Conservation (phyloP, 2,113 vertebrate species). For the Centropus bengalensis region DNA sequence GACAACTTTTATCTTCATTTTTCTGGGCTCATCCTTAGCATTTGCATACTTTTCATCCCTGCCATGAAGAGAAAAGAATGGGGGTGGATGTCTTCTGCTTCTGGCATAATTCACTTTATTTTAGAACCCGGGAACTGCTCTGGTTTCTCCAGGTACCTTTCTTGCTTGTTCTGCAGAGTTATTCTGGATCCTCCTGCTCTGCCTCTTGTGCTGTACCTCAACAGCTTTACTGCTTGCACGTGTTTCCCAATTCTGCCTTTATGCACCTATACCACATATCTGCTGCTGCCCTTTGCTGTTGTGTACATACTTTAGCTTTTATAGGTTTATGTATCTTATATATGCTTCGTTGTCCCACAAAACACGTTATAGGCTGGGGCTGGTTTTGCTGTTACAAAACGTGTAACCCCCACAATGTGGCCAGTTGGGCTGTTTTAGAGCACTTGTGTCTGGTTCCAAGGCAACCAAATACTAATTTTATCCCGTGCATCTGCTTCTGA, state of each 20-base stretch:
- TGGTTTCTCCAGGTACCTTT: not conserved
- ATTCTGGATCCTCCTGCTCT: not conserved
- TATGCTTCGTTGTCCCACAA: not conserved
- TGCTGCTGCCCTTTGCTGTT: not conserved
- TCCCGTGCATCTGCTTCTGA: not conserved
- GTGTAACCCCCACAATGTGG: accelerated
- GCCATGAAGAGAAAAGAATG: not conserved
- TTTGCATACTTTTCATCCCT: not conserved
- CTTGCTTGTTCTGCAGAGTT: not conserved
- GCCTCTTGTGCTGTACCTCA: not conserved
- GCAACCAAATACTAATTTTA: not conserved
- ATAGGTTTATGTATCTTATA: no score
- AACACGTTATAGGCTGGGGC: not conserved
- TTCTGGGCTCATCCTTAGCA: not conserved
- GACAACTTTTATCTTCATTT: not conserved
- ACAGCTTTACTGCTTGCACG: not conserved
- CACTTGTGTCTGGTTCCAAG: not conserved
- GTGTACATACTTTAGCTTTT: not conserved
- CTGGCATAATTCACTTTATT: not conserved
- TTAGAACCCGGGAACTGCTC: accelerated
- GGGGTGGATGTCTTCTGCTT: not conserved
- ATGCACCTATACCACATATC: not conserved
- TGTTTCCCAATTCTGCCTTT: not conserved
- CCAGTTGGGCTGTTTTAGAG: not conserved
- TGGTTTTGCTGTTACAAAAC: not conserved